Percentiles rank a stretch among this genome's conserved stretches.
Evolutionary conservation across 2,113 vertebrate species (phyloP).

Genomic region (Mesoclemmys tuberculata): DNA sequence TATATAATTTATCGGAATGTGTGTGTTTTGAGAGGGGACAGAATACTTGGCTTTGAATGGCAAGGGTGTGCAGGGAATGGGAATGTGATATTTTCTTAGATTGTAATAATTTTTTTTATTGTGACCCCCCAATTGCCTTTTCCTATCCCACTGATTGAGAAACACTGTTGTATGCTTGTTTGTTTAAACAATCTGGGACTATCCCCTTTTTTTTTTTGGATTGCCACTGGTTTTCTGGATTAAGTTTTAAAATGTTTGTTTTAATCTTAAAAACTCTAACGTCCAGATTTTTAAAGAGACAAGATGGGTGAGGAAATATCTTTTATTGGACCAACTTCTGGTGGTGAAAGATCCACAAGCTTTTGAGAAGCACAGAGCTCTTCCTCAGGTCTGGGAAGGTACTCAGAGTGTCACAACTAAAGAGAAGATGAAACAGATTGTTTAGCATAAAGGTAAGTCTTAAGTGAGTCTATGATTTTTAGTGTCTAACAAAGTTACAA

Average conservation of each 20-base stretch:
- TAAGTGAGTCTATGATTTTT: background rate
- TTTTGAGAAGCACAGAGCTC: background rate
- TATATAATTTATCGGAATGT: background rate
- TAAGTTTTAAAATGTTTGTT: background rate
- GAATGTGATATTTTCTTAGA: background rate
- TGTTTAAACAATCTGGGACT: background rate
- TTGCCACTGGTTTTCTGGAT: slow-evolving; percentile 6
- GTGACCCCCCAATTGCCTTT: background rate
- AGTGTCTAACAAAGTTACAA: background rate
- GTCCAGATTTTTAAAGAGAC: background rate
- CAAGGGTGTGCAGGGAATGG: background rate
- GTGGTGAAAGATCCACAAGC: background rate
- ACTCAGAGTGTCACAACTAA: background rate
- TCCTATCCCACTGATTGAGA: background rate
- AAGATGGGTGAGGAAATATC: background rate
- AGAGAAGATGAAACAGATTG: background rate
- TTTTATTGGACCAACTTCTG: background rate
- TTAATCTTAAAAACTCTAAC: background rate
- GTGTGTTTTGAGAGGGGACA: background rate
- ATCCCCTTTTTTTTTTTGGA: background rate
- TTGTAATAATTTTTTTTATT: background rate
- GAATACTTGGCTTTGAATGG: background rate
- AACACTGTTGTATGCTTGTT: slow-evolving; percentile 8
- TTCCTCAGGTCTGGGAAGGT: background rate
- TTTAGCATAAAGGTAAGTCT: background rate